phyloP scores from a whole-genome alignment of 2,888 invertebrate species.

The Ceramica pisi region DNA sequence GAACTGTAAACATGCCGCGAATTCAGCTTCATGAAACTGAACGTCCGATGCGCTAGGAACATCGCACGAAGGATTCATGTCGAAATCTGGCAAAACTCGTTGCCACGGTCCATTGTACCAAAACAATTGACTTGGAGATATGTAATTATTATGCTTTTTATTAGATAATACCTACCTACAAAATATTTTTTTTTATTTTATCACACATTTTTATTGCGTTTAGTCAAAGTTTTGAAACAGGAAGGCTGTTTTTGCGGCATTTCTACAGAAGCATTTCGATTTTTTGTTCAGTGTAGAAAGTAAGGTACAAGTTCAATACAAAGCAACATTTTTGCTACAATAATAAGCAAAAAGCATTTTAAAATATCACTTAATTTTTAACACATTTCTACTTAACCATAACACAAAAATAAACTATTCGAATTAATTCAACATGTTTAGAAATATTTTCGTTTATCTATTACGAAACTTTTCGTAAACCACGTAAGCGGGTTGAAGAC shows the following conservation, averaged over 20 bases:
- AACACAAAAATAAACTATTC: conserved; percentile 89
- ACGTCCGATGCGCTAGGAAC: conserved; percentile 32
- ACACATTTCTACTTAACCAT: conserved; percentile 76
- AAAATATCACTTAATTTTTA: conserved; percentile 79
- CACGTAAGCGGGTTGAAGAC: conserved; percentile 58
- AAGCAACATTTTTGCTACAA: conserved; percentile 65
- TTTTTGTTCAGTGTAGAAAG: conserved; percentile 51
- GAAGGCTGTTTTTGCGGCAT: conserved; percentile 43
- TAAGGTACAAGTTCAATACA: conserved; percentile 49
- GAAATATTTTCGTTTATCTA: conserved; percentile 73
- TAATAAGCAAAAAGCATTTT: conserved; percentile 72
- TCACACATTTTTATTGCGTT: conserved; percentile 50
- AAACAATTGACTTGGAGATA: conserved; percentile 46
- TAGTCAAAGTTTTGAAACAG: conserved; percentile 33
- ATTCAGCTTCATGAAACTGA: conserved; percentile 36
- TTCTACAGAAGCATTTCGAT: conserved; percentile 24
- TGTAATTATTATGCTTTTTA: conserved; percentile 38
- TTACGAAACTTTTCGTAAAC: conserved; percentile 63
- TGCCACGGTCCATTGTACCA: conserved; percentile 13
- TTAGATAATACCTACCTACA: conserved; percentile 41
- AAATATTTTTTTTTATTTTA: conserved; percentile 23
- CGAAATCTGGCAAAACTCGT: conserved; percentile 28
- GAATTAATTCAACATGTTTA: conserved; percentile 87
- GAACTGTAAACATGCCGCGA: conserved; percentile 61
- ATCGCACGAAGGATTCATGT: conserved; percentile 25